Base-by-base conservation (phyloP, 2,888 invertebrate genomes). In the Graphium colonna region DNA sequence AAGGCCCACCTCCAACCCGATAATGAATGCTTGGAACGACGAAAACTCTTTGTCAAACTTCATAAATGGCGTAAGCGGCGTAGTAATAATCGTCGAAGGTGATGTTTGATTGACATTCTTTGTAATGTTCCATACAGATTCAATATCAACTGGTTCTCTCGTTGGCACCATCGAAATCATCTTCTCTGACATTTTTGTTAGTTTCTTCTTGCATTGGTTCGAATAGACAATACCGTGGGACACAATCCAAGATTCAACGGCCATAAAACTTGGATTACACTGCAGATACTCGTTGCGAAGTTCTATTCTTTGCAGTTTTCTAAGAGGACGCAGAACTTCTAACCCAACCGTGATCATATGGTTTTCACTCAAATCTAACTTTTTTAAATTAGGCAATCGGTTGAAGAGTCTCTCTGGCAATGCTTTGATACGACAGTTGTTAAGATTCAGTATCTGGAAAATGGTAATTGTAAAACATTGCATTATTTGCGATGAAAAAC, bases 361-460 rank as follows among this genome's bases (percentile, higher is more conserved):
- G 66, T 94, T 94, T 60, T 91, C 90, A 13, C 92, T 91, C 49
- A 94, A 65, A 69, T 93, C 92, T 49, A 94, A 64, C 47, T 88
- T 83, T 46, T 80, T 81, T 16, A 94, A 69, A 58, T 91, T 91
- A 0, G 92, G 91, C 43, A 93, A 52, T 46, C 90, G 80, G 7
- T 73, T 79, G 56, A 94, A 92, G 7, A 91, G 63, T 42, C 89
- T 76, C 0, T 80, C 74, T 3, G 90, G 88, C 43, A 93, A 62
- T 10, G 89, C 79, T 62, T 90, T 91, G 45, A 94, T 90, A 55
- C 91, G 90, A 39, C 93, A 91, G 56, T 89, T 87, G 58, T 91
- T 91, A 31, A 94, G 71, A 66, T 91, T 91, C 0, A 94, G 74
- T 13, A 90, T 78, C 86, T 91, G 81, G 56, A 92, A 80, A 31